These are phyloP conservation scores for Hydropotes inermis DNA, from an alignment of 2,113 vertebrate species.

Conservation along the genomic window DNA sequence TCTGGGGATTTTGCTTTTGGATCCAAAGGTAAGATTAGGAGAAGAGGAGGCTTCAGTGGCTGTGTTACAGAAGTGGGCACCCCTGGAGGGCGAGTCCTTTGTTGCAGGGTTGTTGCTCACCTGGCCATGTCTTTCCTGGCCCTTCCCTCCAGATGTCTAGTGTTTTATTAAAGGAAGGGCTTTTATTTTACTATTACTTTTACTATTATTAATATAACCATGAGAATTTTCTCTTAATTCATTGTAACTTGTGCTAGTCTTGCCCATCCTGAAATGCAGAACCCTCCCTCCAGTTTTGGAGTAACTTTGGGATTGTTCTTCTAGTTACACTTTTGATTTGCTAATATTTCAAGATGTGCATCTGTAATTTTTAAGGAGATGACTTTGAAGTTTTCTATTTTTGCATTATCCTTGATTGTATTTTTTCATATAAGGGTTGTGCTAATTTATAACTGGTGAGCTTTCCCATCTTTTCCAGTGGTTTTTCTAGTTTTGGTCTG, in stretches of 20 bases:
- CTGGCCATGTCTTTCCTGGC: background rate
- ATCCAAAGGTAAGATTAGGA: constrained; percentile 82
- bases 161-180: constrained; percentile 17
- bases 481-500: background rate
- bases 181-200: background rate
- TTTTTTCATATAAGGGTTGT: background rate
- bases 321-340: background rate
- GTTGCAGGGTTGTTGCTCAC: background rate
- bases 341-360: background rate
- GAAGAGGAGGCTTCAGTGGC: background rate
- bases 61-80: background rate
- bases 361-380: background rate
- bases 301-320: background rate
- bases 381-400: constrained; percentile 10
- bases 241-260: background rate
- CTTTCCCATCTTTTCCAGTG: background rate
- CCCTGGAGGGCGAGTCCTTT: background rate
- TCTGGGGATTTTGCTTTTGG: constrained; percentile 92
- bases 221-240: constrained; percentile 10
- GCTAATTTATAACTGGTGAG: background rate
- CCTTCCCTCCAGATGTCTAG: background rate
- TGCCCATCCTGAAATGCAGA: background rate
- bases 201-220: background rate
- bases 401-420: background rate
- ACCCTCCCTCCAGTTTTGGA: background rate